Evolutionary conservation across 2,888 invertebrate species (phyloP).

Genomic region (Drosophila hamatofila): DNA sequence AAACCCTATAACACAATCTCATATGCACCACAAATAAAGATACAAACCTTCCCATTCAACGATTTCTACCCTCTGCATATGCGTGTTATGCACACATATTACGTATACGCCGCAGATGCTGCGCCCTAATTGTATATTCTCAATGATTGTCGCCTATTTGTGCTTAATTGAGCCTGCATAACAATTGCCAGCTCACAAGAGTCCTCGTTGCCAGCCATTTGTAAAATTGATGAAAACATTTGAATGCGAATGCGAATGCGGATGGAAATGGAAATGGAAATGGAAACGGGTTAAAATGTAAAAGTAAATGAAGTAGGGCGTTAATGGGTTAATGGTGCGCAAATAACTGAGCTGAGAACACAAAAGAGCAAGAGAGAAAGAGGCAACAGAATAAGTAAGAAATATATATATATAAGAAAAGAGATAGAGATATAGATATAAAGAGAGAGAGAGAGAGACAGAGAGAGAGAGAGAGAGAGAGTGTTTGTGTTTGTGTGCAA

Average conservation of each 20-base stretch:
- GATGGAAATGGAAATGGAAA: constrained; percentile 33
- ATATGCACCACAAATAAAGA: too few species aligned
- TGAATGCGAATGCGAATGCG: constrained; percentile 56
- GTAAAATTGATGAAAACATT: constrained; percentile 51
- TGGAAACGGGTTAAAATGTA: constrained; percentile 27
- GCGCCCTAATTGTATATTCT: constrained; percentile 29
- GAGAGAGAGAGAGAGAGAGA: constrained; percentile 4
- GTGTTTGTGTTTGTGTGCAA: constrained; percentile 11
- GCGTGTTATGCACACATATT: constrained; percentile 7
- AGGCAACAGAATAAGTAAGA: constrained; percentile 6
- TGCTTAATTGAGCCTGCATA: constrained; percentile 10
- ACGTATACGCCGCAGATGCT: constrained; percentile 17
- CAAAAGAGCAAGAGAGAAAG: constrained; percentile 33
- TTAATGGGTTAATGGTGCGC: constrained; percentile 75
- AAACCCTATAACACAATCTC: background rate
- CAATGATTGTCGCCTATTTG: constrained; percentile 29
- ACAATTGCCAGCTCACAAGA: constrained; percentile 11
- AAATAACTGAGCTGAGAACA: constrained; percentile 57
- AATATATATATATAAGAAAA: constrained; percentile 8
- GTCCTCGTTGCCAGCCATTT: constrained; percentile 18
- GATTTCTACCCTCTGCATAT: background rate
- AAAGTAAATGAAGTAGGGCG: constrained; percentile 26
- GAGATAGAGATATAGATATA: constrained; percentile 3
- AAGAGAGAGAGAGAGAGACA: constrained; percentile 4
- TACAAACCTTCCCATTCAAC: background rate